Base-by-base conservation (phyloP, 2,888 invertebrate species). In the Drosophila anceps region DNA sequence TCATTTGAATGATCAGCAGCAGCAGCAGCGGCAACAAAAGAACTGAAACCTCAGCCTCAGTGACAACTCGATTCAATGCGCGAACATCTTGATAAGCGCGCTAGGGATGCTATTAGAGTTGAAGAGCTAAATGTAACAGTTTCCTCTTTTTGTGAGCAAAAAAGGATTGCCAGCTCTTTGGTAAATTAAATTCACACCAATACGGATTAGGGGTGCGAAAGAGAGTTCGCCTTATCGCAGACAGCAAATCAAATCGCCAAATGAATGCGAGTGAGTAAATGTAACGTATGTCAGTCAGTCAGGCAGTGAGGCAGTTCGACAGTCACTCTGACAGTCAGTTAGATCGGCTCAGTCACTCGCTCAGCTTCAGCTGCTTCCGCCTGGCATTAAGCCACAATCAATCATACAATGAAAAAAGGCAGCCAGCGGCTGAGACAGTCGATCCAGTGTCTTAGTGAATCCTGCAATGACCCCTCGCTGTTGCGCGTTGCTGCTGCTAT, bases 131-230 rank as follows among this genome's bases (percentile, higher is more conserved):
- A 77, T 81, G 82, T 80, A 80, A 73, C 80, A 78, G 73, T 69
- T 73, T 63, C 24, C 9, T 13, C 18, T 48, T 5, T 27, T 27
- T 9, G 27, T 71, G n/a, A 24, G 44, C n/a, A 29, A 51, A 79
- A 82, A 82, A 82, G 82, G 82, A 82, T 82, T 82, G 75, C 43
- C 71, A 65, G 79, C 87, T 88, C 81, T 85, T 82, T 87, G 88
- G 70, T 85, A 89, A 89, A 88, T 88, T 88, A 89, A 88, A 89
- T 88, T 88, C 87, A 88, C 87, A 88, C 87, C 81, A 75, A 70
- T 35, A 29, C 55, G 85, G 87, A 75, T 82, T 88, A 88, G 78
- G 88, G 87, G 81, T 79, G 75, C 65, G 53, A 33, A 44, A 24
- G 24, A 55, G 57, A 51, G 54, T 20, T 15, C 15, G 15, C 6